phyloP scores from a whole-genome alignment of 1,140 invertebrate genomes.

The Temnothorax longispinosus region DNA sequence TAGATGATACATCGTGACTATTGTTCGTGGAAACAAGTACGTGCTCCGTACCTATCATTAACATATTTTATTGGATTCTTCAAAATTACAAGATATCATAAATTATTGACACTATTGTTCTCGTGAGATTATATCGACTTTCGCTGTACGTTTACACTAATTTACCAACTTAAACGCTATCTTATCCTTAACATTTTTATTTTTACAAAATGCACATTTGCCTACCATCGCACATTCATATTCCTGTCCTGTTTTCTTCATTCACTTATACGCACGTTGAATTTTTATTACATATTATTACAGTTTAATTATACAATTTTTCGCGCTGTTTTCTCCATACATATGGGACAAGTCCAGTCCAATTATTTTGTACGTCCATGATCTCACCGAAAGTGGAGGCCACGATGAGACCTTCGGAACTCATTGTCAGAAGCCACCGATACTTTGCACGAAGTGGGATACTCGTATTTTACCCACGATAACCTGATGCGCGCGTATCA shows the following conservation, averaged over 20 bases:
- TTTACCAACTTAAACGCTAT: not conserved
- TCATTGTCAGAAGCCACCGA: not conserved
- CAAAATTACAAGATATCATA: not conserved
- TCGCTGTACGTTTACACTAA: not conserved
- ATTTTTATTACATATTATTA: not conserved
- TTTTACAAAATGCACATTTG: not conserved
- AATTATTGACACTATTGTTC: not conserved
- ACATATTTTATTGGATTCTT: not conserved
- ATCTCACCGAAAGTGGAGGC: not conserved
- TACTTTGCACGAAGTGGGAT: not conserved
- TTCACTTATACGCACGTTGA: not conserved
- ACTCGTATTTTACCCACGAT: not conserved
- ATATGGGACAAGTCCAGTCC: not conserved
- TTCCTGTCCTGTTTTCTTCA: not conserved
- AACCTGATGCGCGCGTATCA: not conserved
- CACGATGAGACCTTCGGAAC: not conserved
- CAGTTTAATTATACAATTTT: not conserved
- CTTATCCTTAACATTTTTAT: not conserved
- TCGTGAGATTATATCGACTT: not conserved
- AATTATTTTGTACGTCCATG: not conserved
- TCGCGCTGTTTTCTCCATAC: not conserved
- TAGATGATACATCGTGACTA: not conserved
- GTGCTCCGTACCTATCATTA: not conserved
- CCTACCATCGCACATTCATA: not conserved
- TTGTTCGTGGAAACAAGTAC: not conserved